Evolutionary conservation across 2,113 vertebrate species (phyloP).

Genomic region (Tenrec ecaudatus): DNA sequence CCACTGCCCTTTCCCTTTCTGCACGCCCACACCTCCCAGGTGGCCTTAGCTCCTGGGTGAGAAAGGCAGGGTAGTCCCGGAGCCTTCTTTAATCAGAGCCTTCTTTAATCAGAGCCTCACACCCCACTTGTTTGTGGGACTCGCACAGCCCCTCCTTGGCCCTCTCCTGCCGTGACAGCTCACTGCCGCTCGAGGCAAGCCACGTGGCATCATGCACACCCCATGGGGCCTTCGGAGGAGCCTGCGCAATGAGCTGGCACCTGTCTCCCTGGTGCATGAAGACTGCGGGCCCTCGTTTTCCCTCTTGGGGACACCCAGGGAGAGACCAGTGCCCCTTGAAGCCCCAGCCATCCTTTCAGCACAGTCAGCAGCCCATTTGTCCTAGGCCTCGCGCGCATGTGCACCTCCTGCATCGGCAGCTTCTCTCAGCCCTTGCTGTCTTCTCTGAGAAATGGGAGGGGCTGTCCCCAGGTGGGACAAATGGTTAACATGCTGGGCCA

Average conservation of each 20-base stretch:
- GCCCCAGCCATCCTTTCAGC: background rate
- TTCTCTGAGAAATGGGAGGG: background rate
- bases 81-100: background rate
- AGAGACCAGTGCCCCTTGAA: background rate
- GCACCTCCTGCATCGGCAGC: background rate
- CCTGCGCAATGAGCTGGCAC: background rate
- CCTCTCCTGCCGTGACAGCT: background rate
- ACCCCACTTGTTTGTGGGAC: rapidly evolving
- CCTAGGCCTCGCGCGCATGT: background rate
- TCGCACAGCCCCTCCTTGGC: background rate
- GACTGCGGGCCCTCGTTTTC: background rate
- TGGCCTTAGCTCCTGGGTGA: background rate
- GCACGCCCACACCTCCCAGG: background rate
- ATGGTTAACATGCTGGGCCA: background rate
- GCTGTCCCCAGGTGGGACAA: background rate
- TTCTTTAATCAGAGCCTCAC: too few species aligned
- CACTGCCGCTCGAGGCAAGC: background rate
- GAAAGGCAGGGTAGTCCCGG: background rate
- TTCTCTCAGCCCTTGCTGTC: background rate
- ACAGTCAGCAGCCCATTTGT: background rate
- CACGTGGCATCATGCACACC: background rate
- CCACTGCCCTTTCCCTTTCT: rapidly evolving
- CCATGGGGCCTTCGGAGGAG: too few species aligned
- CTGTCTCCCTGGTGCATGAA: background rate
- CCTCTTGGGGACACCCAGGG: background rate